A percentile compares a stretch with the other conserved stretches of the same genome.
Evolutionary conservation across 2,113 vertebrate species (phyloP).

Genomic region (Polypterus senegalus): DNA sequence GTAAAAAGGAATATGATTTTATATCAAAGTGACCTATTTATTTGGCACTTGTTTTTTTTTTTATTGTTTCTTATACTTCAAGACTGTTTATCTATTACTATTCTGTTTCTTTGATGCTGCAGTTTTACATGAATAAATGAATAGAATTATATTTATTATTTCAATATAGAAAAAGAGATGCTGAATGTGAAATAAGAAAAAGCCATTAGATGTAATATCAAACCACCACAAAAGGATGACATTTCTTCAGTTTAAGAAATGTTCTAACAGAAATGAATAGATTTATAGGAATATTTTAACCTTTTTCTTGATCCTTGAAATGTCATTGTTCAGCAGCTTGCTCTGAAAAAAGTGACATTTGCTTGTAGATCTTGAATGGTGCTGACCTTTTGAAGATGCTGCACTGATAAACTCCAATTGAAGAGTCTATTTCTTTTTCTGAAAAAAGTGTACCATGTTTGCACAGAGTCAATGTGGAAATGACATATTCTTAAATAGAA

Average conservation of each 20-base stretch:
- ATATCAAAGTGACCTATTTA: no score
- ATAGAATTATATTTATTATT: no score
- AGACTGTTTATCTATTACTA: no score
- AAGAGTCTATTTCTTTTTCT: conserved; percentile 12
- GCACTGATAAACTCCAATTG: conserved; percentile 18
- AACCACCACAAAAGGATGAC: background rate
- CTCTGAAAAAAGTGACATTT: conserved; percentile 29
- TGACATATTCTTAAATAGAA: background rate
- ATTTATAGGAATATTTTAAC: conserved; percentile 27
- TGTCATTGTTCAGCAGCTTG: conserved; percentile 26
- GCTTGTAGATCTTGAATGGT: conserved; percentile 24
- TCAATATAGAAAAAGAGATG: no score
- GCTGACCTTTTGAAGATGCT: conserved; percentile 25
- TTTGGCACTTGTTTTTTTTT: no score
- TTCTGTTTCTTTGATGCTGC: no score
- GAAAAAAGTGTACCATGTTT: background rate
- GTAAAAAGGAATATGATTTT: no score
- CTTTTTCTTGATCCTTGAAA: conserved; percentile 31
- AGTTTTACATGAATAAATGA: no score
- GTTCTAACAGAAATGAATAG: conserved; percentile 3
- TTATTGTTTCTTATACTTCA: no score
- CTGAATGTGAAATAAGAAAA: background rate
- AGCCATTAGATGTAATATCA: background rate
- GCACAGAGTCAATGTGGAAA: background rate
- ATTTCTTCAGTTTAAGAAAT: background rate